Percentiles rank a stretch among this genome's conserved stretches.
phyloP scores from a whole-genome alignment of 2,888 invertebrate genomes.

The Chrysotoxum bicinctum region DNA sequence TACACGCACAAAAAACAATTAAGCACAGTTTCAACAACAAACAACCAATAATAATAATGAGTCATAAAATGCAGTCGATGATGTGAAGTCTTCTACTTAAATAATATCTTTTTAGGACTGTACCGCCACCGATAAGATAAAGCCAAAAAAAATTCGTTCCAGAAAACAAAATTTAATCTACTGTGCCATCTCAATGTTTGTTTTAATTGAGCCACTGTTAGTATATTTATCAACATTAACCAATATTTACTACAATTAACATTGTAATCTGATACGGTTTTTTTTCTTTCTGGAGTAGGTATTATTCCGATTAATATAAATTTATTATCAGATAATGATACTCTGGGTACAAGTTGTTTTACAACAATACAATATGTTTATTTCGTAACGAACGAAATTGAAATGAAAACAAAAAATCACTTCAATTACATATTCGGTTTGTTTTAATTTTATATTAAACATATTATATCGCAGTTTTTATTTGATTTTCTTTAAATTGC shows the following conservation, averaged over 20 bases:
- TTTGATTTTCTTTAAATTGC: too few relatives aligned
- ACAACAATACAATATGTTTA: background rate
- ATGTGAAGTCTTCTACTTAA: background rate
- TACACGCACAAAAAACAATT: too few relatives aligned
- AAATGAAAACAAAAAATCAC: background rate
- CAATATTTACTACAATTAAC: conserved; percentile 46
- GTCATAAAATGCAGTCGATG: background rate
- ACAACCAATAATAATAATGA: background rate
- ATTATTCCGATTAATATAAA: conserved; percentile 1
- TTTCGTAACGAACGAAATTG: background rate
- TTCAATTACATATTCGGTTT: background rate
- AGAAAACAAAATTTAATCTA: conserved; percentile 11
- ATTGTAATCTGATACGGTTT: conserved; percentile 22
- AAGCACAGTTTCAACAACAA: background rate
- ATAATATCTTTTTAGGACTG: conserved; percentile 8
- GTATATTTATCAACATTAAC: conserved; percentile 27
- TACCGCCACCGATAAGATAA: conserved; percentile 22
- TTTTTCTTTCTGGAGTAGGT: background rate
- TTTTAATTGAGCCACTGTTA: conserved; percentile 49
- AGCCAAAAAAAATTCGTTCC: background rate
- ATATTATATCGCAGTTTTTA: too few relatives aligned
- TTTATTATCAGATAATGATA: background rate
- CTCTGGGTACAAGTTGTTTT: conserved; percentile 4
- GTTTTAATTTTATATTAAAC: background rate
- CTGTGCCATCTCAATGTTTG: conserved; percentile 22